Percentiles rank a stretch among this genome's conserved stretches.
Evolutionary conservation across 2,797 vertebrate species (phyloP).

Genomic region (Pipistrellus kuhlii): DNA sequence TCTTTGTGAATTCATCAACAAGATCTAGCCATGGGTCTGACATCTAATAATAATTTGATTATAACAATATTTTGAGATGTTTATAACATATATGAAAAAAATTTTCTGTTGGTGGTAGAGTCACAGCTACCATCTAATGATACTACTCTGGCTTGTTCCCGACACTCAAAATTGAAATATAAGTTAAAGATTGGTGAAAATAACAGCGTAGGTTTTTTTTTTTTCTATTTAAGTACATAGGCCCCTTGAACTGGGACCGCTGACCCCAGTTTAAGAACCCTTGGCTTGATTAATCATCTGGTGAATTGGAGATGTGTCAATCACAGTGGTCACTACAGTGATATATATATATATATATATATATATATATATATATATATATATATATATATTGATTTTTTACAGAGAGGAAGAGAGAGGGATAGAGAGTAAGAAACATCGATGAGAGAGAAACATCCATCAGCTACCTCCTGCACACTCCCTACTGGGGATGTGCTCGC

Average conservation of each 20-base stretch:
- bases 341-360: slow-evolving; percentile 1
- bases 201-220: background rate
- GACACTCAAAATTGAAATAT: slow-evolving; percentile 45
- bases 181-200: slow-evolving; percentile 60
- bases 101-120: slow-evolving; percentile 46
- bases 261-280: slow-evolving; percentile 32
- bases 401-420: too few species aligned
- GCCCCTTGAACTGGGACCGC: slow-evolving; percentile 28
- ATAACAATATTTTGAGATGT: slow-evolving; percentile 48
- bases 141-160: slow-evolving; percentile 38
- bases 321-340: slow-evolving; percentile 10
- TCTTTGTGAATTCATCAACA: slow-evolving; percentile 46
- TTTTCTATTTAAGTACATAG: background rate
- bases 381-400: too few species aligned
- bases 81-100: slow-evolving; percentile 36
- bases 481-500: too few species aligned
- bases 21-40: background rate
- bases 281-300: slow-evolving; percentile 12
- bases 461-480: too few species aligned
- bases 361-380: too few species aligned
- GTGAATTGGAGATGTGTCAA: slow-evolving; percentile 12
- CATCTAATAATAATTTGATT: slow-evolving; percentile 49
- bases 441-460: too few species aligned
- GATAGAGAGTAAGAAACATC: too few species aligned
- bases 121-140: slow-evolving; percentile 27